Conservation (phyloP, 2,888 invertebrate genomes). For the Spodoptera littoralis region DNA sequence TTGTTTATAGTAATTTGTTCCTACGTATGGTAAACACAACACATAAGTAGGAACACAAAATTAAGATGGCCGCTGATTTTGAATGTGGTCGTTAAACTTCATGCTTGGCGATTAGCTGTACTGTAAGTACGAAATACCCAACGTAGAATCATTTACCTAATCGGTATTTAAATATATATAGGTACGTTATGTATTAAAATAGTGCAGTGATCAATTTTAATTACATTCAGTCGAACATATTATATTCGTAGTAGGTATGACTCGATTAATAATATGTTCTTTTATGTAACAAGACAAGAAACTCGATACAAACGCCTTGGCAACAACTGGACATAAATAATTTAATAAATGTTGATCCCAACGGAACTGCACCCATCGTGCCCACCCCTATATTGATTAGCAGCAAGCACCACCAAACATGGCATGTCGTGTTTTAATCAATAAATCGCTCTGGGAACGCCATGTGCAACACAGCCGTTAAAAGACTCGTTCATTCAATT, state of each 20-base stretch:
- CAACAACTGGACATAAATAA: constrained; percentile 20
- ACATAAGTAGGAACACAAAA: constrained; percentile 46
- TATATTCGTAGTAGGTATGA: no score
- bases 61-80: constrained; percentile 52
- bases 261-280: no score
- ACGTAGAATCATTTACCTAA: no score
- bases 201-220: no score
- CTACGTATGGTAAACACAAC: no score
- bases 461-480: constrained; percentile 22
- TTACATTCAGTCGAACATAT: no score
- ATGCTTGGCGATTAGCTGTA: constrained; percentile 48
- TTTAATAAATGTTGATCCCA: constrained; percentile 35
- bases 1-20: no score
- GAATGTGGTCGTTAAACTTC: constrained; percentile 63
- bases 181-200: no score
- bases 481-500: constrained; percentile 17
- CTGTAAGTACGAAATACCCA: constrained; percentile 4
- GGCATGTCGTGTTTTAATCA: constrained; percentile 50
- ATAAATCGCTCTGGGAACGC: constrained; percentile 43
- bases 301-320: not conserved
- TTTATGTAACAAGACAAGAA: no score
- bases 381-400: constrained; percentile 54
- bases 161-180: no score
- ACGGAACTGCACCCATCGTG: constrained; percentile 42
- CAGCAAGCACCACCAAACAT: constrained; percentile 33